These are phyloP conservation scores for Irena cyanogastra DNA, from an alignment of 2,113 vertebrate species.

Conservation along the genomic window DNA sequence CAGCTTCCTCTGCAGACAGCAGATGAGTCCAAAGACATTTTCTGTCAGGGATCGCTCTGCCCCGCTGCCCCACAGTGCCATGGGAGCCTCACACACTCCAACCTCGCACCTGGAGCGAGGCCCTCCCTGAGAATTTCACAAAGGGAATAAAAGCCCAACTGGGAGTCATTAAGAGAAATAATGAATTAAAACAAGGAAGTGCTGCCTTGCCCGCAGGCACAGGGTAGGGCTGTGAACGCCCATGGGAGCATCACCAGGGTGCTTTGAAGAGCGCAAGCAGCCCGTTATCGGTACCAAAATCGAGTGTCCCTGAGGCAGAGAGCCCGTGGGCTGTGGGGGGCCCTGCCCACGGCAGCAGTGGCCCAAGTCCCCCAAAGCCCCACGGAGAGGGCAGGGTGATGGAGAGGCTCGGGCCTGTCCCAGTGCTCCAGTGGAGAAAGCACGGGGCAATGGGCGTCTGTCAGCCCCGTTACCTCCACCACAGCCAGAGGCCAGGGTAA, in stretches of 20 bases:
- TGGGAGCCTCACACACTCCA: neutral
- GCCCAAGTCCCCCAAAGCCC: fast-evolving
- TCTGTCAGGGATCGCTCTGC: neutral
- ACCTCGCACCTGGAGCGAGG: neutral
- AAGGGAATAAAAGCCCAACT: neutral
- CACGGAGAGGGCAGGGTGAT: fast-evolving
- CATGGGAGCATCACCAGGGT: neutral
- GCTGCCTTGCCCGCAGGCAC: constrained; percentile 3
- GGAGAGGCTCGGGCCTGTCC: fast-evolving
- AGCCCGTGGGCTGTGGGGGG: fast-evolving
- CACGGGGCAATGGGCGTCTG: fast-evolving
- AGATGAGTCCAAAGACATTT: constrained; percentile 30
- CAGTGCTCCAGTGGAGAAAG: fast-evolving
- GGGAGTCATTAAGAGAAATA: neutral
- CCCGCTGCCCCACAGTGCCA: fast-evolving
- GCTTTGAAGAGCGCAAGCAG: neutral
- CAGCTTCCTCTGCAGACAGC: constrained; percentile 32
- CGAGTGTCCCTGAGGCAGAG: neutral
- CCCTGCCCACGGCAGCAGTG: neutral
- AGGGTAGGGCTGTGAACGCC: constrained; percentile 30
- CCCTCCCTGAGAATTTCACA: constrained; percentile 3
- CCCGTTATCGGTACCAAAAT: neutral
- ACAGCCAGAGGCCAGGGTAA: fast-evolving
- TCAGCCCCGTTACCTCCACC: neutral
- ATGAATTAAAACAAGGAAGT: neutral